Evolutionary conservation across 1,140 invertebrate species (phyloP), one percentile per base, ranked within the genome.

Genomic region (Harlomillsia oculata): DNA sequence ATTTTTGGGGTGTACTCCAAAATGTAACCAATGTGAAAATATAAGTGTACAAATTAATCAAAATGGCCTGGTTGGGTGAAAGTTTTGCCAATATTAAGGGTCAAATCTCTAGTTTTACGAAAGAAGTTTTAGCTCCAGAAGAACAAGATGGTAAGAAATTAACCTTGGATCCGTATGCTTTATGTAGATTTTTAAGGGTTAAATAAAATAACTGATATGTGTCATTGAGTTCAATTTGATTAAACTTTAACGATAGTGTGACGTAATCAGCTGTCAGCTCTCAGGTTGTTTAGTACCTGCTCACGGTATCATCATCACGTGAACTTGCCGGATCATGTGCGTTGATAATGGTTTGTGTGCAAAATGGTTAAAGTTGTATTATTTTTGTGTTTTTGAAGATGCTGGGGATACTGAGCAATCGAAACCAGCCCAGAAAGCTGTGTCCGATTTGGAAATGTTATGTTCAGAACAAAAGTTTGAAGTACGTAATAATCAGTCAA

Each of bases 11-110:
- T n/a, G n/a, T n/a, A n/a, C n/a, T n/a, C n/a, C n/a, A n/a, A n/a
- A n/a, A n/a, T n/a, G n/a, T n/a, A n/a, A n/a, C n/a, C 39, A 3
- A 41, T 41, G 21, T 45, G 23, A 34, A 14, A 34, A 5, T 36
- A 51, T 37, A 36, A n/a, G 18, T 54, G n/a, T 45, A 32, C 37
- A 36, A 11, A 16, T 23, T 18, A 16, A 13, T 41, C 45, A 55
- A 54, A 11, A 84, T 84, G 82, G 80, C 82, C 72, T 85, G 84
- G 83, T 76, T 86, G 56, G 84, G 83, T 67, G 76, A 82, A 45
- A 79, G 82, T 66, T 79, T 82, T 63, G 65, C 73, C 82, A 76
- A 68, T 79, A 74, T 75, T 72, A 85, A 83, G 69, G 83, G 82
- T 65, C 83, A 85, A 71, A 78, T 86, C 59, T 80, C 80, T 11